Percentiles rank a stretch among this genome's conserved stretches.
Conservation (phyloP, 2,113 vertebrate species). For the Zootoca vivipara region DNA sequence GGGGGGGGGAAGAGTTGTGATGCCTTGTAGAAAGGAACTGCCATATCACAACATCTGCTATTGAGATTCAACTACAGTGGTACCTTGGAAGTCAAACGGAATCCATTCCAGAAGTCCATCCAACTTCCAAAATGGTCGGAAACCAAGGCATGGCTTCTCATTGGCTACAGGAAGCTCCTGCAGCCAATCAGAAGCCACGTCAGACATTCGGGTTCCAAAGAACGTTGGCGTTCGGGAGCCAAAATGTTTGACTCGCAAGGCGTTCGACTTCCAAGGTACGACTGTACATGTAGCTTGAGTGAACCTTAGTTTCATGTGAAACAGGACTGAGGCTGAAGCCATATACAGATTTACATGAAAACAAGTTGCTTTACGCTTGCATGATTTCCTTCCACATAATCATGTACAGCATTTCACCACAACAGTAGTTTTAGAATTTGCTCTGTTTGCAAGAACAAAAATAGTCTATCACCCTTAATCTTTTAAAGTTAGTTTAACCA, state of each 20-base stretch:
- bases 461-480: no score
- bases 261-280: no score
- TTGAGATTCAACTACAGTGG: not conserved
- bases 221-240: no score
- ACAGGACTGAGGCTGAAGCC: not conserved
- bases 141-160: no score
- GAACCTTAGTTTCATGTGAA: not conserved
- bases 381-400: not conserved
- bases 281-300: not conserved
- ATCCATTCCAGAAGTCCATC: no score
- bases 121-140: no score
- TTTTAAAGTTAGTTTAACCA: not conserved
- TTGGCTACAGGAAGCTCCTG: no score
- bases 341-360: not conserved
- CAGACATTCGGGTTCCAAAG: no score
- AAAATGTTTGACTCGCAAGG: no score
- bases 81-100: no score
- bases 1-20: not conserved
- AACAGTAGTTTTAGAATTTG: not conserved
- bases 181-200: no score
- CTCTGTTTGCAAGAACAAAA: no score
- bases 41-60: not conserved
- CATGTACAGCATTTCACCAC: not conserved
- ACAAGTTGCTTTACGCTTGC: not conserved
- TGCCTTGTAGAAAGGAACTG: not conserved